Base-by-base conservation (phyloP, 2,113 vertebrate species). In the Trochalopteron elliotii region DNA sequence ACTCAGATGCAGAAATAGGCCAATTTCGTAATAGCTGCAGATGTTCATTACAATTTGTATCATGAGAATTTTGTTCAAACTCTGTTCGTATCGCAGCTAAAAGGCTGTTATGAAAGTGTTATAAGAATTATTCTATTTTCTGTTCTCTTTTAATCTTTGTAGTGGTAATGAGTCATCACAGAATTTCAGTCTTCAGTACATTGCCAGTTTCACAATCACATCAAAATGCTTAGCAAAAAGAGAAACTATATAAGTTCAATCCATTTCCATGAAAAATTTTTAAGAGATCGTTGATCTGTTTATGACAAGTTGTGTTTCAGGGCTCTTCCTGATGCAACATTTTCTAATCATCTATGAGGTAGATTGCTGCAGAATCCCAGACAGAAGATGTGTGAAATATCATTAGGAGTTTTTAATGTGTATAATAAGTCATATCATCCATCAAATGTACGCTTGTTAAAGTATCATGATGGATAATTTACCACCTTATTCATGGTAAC, bases 121-220 rank as follows among this genome's bases (percentile, higher is more conserved):
- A 30, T 39, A 80, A 69, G 83, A 87, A 83, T 72, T 82, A 68
- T 57, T 88, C 80, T 83, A 67, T 80, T 80, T 94, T 89, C 63
- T 87, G 18, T 90, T 93, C 74, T 68, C 30, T 90, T 87, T 81
- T 84, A 88, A 88, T 90, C 87, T 89, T 68, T 67, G 44, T 56
- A 94, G 76, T 88, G 78, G 65, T 95, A 96, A 92, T 94, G 93
- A 92, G 87, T 93, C 95, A 96, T 76, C 72, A 61, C 35, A 71
- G 52, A 45, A 94, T 86, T 92, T 96, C 67, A 90, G 45, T 52
- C 33, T 67, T 93, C 68, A 60, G 45, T 65, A 67, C 76, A 77
- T 79, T 95, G 24, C 80, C 83, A 64, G 52, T 85, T 96, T 89
- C 82, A 83, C 4, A 6, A n/a, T 80, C 74, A 45, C 2, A 2